A percentile compares a stretch with the other conserved stretches of the same genome.
These are phyloP conservation scores for Cherax destructor DNA, from an alignment of 1,140 invertebrate species.

Conservation along the genomic window DNA sequence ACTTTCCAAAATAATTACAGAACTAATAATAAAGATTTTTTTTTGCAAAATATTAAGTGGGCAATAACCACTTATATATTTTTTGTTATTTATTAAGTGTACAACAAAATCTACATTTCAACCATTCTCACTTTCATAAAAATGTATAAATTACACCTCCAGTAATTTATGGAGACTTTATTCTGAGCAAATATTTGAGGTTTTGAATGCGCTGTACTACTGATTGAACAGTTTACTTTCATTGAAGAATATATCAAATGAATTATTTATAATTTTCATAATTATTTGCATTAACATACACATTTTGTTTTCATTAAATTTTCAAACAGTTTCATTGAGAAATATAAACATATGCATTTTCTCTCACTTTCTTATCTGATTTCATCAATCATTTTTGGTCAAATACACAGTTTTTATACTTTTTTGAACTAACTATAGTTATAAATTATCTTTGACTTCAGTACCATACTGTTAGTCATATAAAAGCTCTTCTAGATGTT, in stretches of 20 bases:
- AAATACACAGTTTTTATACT: not conserved
- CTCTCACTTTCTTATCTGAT: not conserved
- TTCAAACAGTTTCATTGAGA: not conserved
- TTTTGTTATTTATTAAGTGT: not conserved
- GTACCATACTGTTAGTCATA: not conserved
- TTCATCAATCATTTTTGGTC: not conserved
- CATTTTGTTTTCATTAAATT: not conserved
- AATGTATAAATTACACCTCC: not conserved
- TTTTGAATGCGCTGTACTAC: not conserved
- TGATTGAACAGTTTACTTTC: not conserved
- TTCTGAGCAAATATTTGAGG: not conserved
- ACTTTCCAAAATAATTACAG: not conserved
- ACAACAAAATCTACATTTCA: not conserved
- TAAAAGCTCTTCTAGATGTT: not conserved
- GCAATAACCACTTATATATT: no score
- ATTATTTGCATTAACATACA: not conserved
- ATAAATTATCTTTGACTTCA: not conserved
- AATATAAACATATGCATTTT: not conserved
- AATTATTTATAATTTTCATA: not conserved
- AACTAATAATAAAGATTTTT: not conserved
- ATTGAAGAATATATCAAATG: not conserved
- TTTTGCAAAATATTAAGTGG: not conserved
- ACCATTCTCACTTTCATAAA: not conserved
- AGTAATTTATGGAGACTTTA: not conserved
- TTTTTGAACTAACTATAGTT: not conserved